These are phyloP conservation scores for Aleiodes leptofemur DNA, from an alignment of 2,888 invertebrate genomes.

Conservation along the genomic window DNA sequence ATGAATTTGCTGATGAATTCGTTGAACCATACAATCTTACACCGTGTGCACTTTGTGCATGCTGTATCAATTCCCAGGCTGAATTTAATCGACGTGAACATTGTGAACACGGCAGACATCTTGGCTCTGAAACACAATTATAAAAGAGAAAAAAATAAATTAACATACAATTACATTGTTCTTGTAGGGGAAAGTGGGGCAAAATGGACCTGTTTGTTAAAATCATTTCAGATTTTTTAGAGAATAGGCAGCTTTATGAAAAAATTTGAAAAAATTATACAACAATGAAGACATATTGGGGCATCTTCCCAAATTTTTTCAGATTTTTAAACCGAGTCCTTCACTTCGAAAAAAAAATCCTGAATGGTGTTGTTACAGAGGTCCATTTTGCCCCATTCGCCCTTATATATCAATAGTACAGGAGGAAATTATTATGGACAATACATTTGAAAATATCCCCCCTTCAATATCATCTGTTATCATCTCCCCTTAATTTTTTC, in stretches of 20 bases:
- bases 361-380: too few species aligned
- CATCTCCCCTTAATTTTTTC: slow-evolving; percentile 67
- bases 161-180: not conserved
- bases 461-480: slow-evolving; percentile 1
- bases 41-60: slow-evolving; percentile 95
- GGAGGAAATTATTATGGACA: slow-evolving; percentile 12
- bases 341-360: too few species aligned
- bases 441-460: slow-evolving; percentile 35
- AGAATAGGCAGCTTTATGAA: too few species aligned
- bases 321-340: too few species aligned
- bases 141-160: slow-evolving; percentile 25
- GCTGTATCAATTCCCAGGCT: slow-evolving; percentile 97
- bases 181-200: too few species aligned
- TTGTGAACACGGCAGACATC: slow-evolving; percentile 94
- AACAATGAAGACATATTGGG: too few species aligned
- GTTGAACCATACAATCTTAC: slow-evolving; percentile 91
- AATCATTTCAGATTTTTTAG: too few species aligned
- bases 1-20: slow-evolving; percentile 70
- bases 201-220: too few species aligned
- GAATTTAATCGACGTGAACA: slow-evolving; percentile 94
- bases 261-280: too few species aligned
- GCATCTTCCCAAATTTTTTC: too few species aligned
- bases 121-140: slow-evolving; percentile 87
- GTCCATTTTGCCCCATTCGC: too few species aligned
- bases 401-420: slow-evolving; percentile 6